phyloP scores from a whole-genome alignment of 2,888 invertebrate genomes.

The Lithophane leautieri region DNA sequence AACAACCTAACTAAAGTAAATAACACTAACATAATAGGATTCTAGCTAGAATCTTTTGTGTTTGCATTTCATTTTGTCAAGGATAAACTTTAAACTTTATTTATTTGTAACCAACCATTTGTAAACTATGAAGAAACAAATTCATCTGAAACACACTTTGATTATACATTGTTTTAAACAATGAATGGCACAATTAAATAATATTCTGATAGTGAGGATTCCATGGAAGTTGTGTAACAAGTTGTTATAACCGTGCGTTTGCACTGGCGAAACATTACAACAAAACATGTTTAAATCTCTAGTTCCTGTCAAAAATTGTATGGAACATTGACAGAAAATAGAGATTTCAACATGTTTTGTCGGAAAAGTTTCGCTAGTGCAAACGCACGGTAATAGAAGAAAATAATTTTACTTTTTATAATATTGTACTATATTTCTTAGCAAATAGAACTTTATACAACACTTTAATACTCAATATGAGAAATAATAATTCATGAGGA shows the following conservation, averaged over 20 bases:
- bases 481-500: not conserved
- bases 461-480: no score
- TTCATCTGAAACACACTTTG: not conserved
- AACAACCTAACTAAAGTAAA: not conserved
- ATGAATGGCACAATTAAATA: not conserved
- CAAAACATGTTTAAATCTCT: no score
- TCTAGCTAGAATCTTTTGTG: slow-evolving; percentile 21
- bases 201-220: not conserved
- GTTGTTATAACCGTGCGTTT: no score
- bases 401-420: not conserved
- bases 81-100: slow-evolving; percentile 1
- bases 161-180: not conserved
- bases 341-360: no score
- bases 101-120: slow-evolving; percentile 12
- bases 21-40: not conserved
- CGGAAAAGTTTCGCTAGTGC: no score
- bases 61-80: not conserved
- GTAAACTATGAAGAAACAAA: slow-evolving; percentile 11
- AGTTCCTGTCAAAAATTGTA: no score
- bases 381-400: no score
- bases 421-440: not conserved
- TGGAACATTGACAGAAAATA: no score
- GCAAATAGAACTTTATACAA: not conserved
- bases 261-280: no score
- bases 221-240: no score